A percentile compares a stretch with the other conserved stretches of the same genome.
phyloP scores from a whole-genome alignment of 2,113 vertebrate species.

The Triplophysa tibetana region DNA sequence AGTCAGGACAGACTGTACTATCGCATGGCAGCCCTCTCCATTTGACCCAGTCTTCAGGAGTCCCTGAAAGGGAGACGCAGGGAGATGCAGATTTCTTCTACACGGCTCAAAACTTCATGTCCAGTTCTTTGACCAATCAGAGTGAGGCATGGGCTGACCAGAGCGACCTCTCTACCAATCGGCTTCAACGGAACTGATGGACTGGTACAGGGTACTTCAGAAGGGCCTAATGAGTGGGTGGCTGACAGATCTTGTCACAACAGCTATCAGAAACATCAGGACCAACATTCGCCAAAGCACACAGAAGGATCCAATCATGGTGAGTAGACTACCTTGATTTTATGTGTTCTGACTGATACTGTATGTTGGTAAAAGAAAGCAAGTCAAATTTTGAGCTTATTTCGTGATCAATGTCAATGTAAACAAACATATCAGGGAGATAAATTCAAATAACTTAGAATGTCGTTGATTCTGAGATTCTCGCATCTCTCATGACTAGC shows the following conservation, averaged over 20 bases:
- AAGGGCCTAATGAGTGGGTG: constrained; percentile 52
- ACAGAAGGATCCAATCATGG: constrained; percentile 49
- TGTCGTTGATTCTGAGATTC: too few species aligned
- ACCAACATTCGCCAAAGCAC: background rate
- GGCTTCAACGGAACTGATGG: constrained; percentile 56
- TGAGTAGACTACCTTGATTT: constrained; percentile 27
- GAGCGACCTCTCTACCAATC: constrained; percentile 52
- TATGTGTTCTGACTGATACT: too few species aligned
- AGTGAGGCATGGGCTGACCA: constrained; percentile 54
- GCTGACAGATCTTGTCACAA: constrained; percentile 66
- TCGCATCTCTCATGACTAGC: too few species aligned
- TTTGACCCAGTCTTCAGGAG: background rate
- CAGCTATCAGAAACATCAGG: background rate
- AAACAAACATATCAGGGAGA: too few species aligned
- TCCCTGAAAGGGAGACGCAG: background rate
- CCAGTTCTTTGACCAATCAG: constrained; percentile 65
- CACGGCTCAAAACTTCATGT: constrained; percentile 64
- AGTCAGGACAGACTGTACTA: constrained; percentile 28
- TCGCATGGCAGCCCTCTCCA: constrained; percentile 45
- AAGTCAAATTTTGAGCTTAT: too few species aligned
- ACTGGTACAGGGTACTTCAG: constrained; percentile 41
- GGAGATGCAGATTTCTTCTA: constrained; percentile 57
- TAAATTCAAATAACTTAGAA: too few species aligned
- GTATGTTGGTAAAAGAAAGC: too few species aligned
- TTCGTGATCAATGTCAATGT: too few species aligned